Conservation (phyloP, 23 tunicate species). For the Corella eumyota region DNA sequence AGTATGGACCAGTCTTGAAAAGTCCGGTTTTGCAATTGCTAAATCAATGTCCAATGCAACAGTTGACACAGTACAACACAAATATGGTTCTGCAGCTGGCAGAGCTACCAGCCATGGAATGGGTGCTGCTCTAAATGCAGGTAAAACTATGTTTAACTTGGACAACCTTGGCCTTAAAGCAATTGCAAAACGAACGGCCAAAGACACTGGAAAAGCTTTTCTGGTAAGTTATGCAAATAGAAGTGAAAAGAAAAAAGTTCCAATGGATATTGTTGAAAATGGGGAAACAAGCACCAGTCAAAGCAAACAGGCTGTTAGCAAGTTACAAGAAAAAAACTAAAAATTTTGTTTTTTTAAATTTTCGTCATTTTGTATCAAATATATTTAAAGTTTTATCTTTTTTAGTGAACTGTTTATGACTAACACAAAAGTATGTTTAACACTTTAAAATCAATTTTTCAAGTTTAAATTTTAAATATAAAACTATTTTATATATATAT, state of each 20-base stretch:
- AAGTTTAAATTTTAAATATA: too few species aligned
- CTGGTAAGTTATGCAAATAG: constrained; percentile 23
- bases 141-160: constrained; percentile 45
- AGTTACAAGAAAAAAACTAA: too few species aligned
- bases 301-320: too few species aligned
- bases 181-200: constrained; percentile 63
- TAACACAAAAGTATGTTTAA: too few species aligned
- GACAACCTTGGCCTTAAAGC: constrained; percentile 75
- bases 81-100: constrained; percentile 68
- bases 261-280: too few species aligned
- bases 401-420: too few species aligned
- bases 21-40: constrained; percentile 55
- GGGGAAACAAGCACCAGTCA: too few species aligned
- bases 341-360: too few species aligned
- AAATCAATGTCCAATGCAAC: constrained; percentile 52
- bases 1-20: constrained; percentile 63
- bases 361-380: too few species aligned
- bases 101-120: constrained; percentile 32
- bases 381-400: too few species aligned
- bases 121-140: constrained; percentile 58
- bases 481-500: too few species aligned
- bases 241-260: not conserved
- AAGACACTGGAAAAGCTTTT: constrained; percentile 47
- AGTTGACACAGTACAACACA: constrained; percentile 51
- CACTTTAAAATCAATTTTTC: too few species aligned